Evolutionary conservation across 1,140 invertebrate genomes (phyloP), one percentile per base, ranked within the genome.

Genomic region (Leguminivora glycinivorella): DNA sequence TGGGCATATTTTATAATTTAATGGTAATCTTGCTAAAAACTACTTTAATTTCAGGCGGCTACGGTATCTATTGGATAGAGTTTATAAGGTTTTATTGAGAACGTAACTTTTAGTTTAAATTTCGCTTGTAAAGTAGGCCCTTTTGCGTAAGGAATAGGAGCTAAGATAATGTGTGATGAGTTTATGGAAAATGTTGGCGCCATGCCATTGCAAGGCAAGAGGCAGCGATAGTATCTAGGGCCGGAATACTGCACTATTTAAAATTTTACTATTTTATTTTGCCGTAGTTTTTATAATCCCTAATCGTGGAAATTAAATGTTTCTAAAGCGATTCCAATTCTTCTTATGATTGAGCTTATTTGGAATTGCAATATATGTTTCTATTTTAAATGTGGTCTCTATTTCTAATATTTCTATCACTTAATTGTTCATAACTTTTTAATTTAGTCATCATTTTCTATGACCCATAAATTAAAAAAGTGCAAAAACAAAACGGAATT

Each of bases 1-100:
- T 85, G 75, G 72, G 77, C 81, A 85, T 85, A 86, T 85, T 86
- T 84, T 87, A 86, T 80, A 82, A 81, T 83, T 79, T 75, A 75
- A 81, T 70, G 58, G 69, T 31, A 70, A 68, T 63, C 70, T 60
- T 66, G 34, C 17, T 78, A 83, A 79, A 72, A 74, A 60, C 19
- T 69, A 77, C 83, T 76, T 72, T 82, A 77, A 67, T 63, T 14
- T 19, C 67, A 22, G 40, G 68, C 70, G 29, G 52, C 70, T 72
- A 85, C 76, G 74, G 80, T 81, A 75, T 67, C 68, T 69, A 79
- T 80, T 85, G 67, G 70, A 66, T 72, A 75, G 70, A 29, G 52
- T 29, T 67, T 26, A 63, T 22, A 66, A 63, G 24, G 70, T 74
- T 79, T 78, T 75, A 78, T 78, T 73, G 69, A 71, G 75, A 69